Evolutionary conservation across 2,797 vertebrate genomes (phyloP).

Genomic region (Heteromormyrus szaboi): DNA sequence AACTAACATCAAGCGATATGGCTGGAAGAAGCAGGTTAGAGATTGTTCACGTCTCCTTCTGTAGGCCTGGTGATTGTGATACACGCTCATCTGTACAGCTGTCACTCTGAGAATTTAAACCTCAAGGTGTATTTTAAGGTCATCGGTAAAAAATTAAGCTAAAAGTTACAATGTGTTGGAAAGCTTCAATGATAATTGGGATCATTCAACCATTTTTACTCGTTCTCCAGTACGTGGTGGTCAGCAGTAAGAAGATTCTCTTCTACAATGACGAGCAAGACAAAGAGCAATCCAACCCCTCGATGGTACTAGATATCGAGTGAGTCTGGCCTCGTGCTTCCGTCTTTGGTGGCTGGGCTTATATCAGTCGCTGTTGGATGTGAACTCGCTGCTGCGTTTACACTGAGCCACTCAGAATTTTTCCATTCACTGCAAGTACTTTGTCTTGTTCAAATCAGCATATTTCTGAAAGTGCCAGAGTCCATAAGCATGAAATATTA

Average conservation of each 20-base stretch:
- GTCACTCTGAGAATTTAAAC: background rate
- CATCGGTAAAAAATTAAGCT: background rate
- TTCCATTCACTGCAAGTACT: background rate
- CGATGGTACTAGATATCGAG: conserved; percentile 99
- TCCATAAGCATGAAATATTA: background rate
- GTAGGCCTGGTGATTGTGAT: background rate
- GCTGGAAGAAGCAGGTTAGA: conserved; percentile 96
- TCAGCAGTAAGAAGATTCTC: conserved; percentile 98
- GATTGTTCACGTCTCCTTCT: background rate
- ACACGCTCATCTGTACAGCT: background rate
- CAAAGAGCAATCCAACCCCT: conserved; percentile 95
- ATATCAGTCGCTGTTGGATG: background rate
- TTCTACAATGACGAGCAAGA: conserved; percentile 98
- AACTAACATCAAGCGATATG: conserved; percentile 92
- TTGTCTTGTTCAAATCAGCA: background rate
- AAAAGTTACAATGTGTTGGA: background rate
- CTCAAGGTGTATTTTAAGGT: background rate
- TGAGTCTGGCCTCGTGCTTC: conserved; percentile 59
- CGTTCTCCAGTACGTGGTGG: conserved; percentile 84
- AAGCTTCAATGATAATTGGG: background rate
- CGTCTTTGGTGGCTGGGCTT: background rate
- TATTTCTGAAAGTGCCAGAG: background rate
- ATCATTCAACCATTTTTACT: background rate
- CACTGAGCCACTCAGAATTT: background rate
- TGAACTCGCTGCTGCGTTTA: background rate